Evolutionary conservation across 2,113 vertebrate genomes (phyloP), one percentile per base, ranked within the genome.

Genomic region (Zosterops hypoxanthus): DNA sequence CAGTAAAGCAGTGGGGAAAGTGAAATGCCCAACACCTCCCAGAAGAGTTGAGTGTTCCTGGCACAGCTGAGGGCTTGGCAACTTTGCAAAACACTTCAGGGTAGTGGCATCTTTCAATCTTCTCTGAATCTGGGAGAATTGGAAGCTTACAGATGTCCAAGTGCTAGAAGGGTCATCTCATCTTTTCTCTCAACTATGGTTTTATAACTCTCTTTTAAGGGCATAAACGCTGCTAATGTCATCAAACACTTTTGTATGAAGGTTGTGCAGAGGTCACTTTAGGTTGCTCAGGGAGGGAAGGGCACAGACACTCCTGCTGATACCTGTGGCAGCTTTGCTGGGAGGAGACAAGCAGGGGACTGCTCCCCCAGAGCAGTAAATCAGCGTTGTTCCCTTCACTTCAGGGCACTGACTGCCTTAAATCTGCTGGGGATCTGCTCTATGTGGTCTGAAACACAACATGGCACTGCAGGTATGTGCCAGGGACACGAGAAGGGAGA

Each of bases 381-480:
- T 33, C 2, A 2, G 14, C 15, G 16, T 16, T 6, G 8, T 14
- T n/a, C 34, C 42, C 14, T 49, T 50, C 15, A 11, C 21, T 44
- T 55, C 10, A 46, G 31, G 28, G 46, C 46, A 75, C 16, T 28
- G 36, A 9, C 17, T 55, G 33, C n/a, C 53, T 69, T 33, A 4
- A 1, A 15, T 13, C 56, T 79, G n/a, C 75, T 69, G 68, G 68
- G 49, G 19, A 17, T 55, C 20, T 50, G 52, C 4, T 80, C 39
- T 79, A 0, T 9, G 1, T 0, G 19, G 21, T 31, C 44, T 44
- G 77, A 71, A 50, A 47, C 4, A 1, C 3, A 3, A 13, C 50
- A 31, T 4, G 39, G n/a, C 41, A 23, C 7, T 13, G 52, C 23
- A 41, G 42, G 4, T 23, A 13, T 0, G 1, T 49, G 69, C 49